These are phyloP conservation scores for Temnothorax ravouxi DNA, from an alignment of 2,888 invertebrate genomes.

Conservation along the genomic window DNA sequence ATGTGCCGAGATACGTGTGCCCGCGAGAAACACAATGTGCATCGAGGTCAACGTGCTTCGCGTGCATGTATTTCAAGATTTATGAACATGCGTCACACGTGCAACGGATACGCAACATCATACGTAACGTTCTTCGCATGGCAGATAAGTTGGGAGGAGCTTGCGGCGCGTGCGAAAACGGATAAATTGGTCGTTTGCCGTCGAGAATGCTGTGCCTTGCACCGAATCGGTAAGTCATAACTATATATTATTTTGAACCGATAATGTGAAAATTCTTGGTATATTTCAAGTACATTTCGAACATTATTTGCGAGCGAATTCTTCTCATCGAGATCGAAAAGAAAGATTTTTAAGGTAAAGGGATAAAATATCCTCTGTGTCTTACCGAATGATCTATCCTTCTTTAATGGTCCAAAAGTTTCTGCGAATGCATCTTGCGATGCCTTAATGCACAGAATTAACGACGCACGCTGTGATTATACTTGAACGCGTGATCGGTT, in stretches of 20 bases:
- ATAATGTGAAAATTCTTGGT: neutral
- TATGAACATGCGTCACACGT: slow-evolving; percentile 20
- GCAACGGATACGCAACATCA: slow-evolving; percentile 1
- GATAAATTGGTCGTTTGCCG: neutral
- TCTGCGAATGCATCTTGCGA: neutral
- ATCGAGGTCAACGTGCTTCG: slow-evolving; percentile 23
- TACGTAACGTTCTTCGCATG: slow-evolving; percentile 17
- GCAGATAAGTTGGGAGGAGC: slow-evolving; percentile 3
- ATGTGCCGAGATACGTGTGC: too few relatives aligned
- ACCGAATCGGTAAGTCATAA: slow-evolving; percentile 17
- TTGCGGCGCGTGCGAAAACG: neutral
- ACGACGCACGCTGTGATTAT: neutral
- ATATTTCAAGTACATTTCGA: neutral
- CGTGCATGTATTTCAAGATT: slow-evolving; percentile 42
- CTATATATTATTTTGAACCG: neutral
- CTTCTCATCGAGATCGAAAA: neutral
- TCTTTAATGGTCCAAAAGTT: neutral
- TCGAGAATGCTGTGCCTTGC: slow-evolving; percentile 22
- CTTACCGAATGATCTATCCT: neutral
- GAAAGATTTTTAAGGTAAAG: neutral
- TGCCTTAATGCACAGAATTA: slow-evolving; percentile 35
- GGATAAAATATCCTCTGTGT: neutral
- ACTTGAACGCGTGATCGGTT: neutral
- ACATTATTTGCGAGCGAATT: neutral
- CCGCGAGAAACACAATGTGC: slow-evolving; percentile 19